Evolutionary conservation across 1,140 invertebrate genomes (phyloP).

Genomic region (Charaxes varanes): DNA sequence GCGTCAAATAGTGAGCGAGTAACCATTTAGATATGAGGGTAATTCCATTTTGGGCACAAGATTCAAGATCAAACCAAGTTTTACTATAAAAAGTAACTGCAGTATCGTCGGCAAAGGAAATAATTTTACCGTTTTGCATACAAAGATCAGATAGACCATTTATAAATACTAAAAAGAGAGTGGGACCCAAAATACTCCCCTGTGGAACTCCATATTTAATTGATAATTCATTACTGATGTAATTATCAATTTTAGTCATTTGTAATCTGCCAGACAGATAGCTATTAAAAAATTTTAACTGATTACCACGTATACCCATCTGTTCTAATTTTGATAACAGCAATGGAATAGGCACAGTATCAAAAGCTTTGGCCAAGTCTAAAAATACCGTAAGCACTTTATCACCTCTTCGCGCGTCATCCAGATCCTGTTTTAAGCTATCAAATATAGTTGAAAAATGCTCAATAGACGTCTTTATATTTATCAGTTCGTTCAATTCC

Average conservation of each 20-base stretch:
- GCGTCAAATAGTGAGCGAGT: neutral
- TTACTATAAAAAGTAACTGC: neutral
- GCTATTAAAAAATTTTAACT: neutral
- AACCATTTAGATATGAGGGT: neutral
- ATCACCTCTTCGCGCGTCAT: too few relatives aligned
- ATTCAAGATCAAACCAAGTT: neutral
- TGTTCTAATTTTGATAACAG: too few relatives aligned
- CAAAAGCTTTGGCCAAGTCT: too few relatives aligned
- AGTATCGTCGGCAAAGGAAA: conserved; percentile 2
- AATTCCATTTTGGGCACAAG: neutral
- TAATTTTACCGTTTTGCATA: neutral
- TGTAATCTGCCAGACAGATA: neutral
- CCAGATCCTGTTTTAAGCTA: too few relatives aligned
- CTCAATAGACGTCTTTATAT: too few relatives aligned
- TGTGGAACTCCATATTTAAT: conserved; percentile 2
- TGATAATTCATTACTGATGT: neutral
- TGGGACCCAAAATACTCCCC: conserved; percentile 6
- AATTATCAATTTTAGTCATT: neutral
- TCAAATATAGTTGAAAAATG: too few relatives aligned
- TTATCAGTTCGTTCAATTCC: too few relatives aligned
- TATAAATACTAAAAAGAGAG: conserved; percentile 6
- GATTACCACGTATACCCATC: neutral
- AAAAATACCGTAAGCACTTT: too few relatives aligned
- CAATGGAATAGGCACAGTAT: too few relatives aligned
- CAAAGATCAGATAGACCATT: conserved; percentile 2